These are phyloP conservation scores for Ephestia elutella DNA, from an alignment of 1,140 invertebrate genomes.

Conservation along the genomic window DNA sequence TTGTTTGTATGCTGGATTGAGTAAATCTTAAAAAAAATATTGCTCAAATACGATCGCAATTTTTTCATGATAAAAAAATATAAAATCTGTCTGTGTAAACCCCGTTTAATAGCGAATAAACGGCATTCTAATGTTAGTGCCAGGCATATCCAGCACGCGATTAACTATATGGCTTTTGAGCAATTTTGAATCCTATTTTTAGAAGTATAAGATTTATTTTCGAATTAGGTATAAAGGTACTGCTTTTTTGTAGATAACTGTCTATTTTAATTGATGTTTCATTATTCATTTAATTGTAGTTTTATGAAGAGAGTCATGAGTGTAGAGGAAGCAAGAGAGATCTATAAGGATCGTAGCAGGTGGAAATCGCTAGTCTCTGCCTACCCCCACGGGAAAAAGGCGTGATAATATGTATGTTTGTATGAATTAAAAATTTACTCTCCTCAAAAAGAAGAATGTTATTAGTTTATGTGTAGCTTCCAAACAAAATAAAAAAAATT, in stretches of 20 bases:
- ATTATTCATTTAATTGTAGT: not conserved
- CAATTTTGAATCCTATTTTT: not conserved
- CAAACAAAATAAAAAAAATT: too few relatives aligned
- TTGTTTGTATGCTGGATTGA: too few relatives aligned
- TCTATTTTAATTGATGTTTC: not conserved
- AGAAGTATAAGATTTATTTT: not conserved
- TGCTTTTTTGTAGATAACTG: not conserved
- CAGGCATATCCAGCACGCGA: conserved; percentile 6
- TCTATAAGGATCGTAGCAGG: too few relatives aligned
- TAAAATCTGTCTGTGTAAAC: not conserved
- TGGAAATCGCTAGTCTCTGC: too few relatives aligned
- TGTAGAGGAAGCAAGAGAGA: too few relatives aligned
- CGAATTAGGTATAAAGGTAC: not conserved
- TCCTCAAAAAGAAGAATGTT: too few relatives aligned
- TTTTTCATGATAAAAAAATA: not conserved
- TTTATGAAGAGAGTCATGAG: too few relatives aligned
- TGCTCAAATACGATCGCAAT: not conserved
- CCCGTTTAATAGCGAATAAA: not conserved
- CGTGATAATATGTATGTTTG: too few relatives aligned
- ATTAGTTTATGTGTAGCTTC: too few relatives aligned
- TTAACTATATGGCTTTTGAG: not conserved
- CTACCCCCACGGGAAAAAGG: too few relatives aligned
- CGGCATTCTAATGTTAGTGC: not conserved
- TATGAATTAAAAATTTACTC: too few relatives aligned
- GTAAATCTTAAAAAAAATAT: too few relatives aligned